Conservation (phyloP, 2,888 invertebrate genomes). For the Zaprionus lineosus region DNA sequence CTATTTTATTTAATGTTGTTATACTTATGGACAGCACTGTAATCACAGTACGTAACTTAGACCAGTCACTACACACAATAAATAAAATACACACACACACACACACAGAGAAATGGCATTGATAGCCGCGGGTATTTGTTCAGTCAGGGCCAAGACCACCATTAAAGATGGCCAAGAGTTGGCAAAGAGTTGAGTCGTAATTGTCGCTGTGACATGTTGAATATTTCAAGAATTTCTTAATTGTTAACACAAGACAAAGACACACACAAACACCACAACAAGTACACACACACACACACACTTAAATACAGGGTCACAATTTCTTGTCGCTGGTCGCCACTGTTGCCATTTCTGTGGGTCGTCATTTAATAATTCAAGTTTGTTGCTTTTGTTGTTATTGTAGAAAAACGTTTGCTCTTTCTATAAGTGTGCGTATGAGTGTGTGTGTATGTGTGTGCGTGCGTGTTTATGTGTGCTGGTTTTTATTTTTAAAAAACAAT, state of each 20-base stretch:
- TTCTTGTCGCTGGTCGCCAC: conserved; percentile 23
- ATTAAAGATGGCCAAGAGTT: conserved; percentile 15
- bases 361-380: conserved; percentile 71
- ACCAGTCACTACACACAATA: no score
- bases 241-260: conserved; percentile 60
- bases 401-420: conserved; percentile 36
- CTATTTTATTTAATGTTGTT: no score
- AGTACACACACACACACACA: not conserved
- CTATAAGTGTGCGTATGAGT: conserved; percentile 5
- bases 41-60: no score
- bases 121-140: conserved; percentile 10
- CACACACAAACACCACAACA: conserved; percentile 15
- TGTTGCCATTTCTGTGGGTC: conserved; percentile 49
- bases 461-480: conserved; percentile 2
- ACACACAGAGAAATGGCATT: not conserved
- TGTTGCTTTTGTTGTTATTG: conserved; percentile 34
- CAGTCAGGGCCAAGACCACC: conserved; percentile 38
- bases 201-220: conserved; percentile 42
- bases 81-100: no score
- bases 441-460: conserved; percentile 14
- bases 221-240: conserved; percentile 71
- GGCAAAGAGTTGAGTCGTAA: conserved; percentile 29
- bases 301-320: conserved; percentile 30
- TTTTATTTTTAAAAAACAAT: conserved; percentile 71
- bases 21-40: no score